Percentiles rank a stretch among this genome's conserved stretches.
Conservation (phyloP, 2,797 vertebrate genomes). For the Zalophus californianus region DNA sequence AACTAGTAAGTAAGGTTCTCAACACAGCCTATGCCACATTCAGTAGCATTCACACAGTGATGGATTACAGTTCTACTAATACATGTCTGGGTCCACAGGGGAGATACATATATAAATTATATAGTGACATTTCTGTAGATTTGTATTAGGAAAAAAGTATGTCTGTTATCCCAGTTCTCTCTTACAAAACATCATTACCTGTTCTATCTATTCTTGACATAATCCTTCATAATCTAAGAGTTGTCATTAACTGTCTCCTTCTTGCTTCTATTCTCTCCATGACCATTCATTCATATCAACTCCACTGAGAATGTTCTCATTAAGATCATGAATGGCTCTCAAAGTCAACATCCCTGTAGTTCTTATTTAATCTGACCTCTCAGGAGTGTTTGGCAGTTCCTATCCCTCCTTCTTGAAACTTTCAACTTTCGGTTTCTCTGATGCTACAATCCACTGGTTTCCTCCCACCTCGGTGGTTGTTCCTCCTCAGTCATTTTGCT, state of each 20-base stretch:
- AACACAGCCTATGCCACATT: neutral
- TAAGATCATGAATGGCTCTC: neutral
- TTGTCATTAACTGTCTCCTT: neutral
- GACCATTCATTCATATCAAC: neutral
- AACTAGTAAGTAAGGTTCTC: neutral
- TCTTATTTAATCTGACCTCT: neutral
- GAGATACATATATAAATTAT: neutral
- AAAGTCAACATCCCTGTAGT: neutral
- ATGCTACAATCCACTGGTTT: neutral
- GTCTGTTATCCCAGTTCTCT: neutral
- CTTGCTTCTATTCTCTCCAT: neutral
- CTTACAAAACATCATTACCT: neutral
- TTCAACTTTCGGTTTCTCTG: conserved; percentile 2
- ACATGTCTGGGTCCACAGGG: neutral
- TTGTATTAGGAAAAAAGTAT: neutral
- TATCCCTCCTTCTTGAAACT: neutral
- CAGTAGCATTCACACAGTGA: neutral
- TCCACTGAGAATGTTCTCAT: neutral
- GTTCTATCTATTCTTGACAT: neutral
- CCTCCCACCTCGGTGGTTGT: neutral
- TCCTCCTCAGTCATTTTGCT: neutral
- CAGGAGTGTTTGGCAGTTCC: neutral
- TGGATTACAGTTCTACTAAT: neutral
- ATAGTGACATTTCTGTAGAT: neutral
- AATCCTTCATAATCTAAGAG: neutral